Percentiles rank a stretch among this genome's conserved stretches.
These are phyloP conservation scores for Ennomos quercinarius DNA, from an alignment of 2,888 invertebrate species.

Conservation along the genomic window DNA sequence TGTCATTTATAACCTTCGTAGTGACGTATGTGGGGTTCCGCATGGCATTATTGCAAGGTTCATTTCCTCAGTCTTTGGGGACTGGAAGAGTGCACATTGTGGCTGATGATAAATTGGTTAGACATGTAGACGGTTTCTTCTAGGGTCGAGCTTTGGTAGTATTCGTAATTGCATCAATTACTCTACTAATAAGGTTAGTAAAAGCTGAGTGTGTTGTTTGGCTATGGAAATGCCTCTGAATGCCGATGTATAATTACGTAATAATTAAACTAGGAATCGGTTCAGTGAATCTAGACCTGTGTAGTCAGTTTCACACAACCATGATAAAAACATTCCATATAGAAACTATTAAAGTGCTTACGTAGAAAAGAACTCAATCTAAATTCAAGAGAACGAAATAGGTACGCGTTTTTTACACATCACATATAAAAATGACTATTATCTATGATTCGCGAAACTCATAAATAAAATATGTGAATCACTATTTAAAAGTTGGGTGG, in stretches of 20 bases:
- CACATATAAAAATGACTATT: background rate
- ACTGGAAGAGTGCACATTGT: constrained; percentile 41
- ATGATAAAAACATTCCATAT: no score
- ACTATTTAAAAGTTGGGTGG: constrained; percentile 1
- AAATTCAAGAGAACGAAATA: no score
- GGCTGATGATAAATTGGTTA: constrained; percentile 39
- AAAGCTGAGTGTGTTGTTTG: background rate
- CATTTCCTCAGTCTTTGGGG: constrained; percentile 35
- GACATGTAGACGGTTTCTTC: constrained; percentile 19
- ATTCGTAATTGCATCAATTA: constrained; percentile 19
- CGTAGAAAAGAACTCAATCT: no score
- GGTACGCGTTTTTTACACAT: no score
- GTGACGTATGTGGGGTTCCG: constrained; percentile 54
- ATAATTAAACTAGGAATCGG: no score
- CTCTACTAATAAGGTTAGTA: constrained; percentile 6
- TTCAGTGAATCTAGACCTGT: no score
- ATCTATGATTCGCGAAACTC: background rate
- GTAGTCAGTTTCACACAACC: no score
- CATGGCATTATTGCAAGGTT: constrained; percentile 35
- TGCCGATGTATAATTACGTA: no score
- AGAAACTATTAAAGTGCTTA: no score
- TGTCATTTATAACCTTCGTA: constrained; percentile 70
- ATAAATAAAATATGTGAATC: constrained; percentile 5
- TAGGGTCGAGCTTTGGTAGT: constrained; percentile 28
- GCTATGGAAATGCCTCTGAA: no score